phyloP scores from a whole-genome alignment of 2,113 vertebrate species.

The Psammodynastes pulverulentus region DNA sequence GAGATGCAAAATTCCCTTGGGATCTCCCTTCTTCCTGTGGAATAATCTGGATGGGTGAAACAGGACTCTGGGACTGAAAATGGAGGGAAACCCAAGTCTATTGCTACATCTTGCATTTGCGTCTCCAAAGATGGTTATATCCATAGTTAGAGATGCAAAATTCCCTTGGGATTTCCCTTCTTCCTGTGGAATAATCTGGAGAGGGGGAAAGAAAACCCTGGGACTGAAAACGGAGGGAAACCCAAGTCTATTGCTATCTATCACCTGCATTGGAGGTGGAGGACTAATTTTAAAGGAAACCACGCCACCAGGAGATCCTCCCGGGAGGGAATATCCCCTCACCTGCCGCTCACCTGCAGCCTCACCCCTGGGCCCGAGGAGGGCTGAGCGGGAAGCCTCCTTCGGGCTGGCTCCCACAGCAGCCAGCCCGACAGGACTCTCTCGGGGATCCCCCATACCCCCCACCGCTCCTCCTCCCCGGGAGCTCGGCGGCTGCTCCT shows the following conservation, averaged over 20 bases:
- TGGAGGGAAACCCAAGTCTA: background rate
- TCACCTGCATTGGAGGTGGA: background rate
- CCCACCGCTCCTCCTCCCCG: background rate
- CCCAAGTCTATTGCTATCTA: background rate
- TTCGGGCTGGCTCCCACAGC: too few relatives aligned
- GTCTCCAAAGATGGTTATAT: background rate
- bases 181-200: background rate
- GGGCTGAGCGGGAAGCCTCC: background rate
- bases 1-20: background rate
- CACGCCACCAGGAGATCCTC: background rate
- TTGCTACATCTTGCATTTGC: background rate
- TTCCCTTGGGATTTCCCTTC: background rate
- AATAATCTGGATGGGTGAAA: background rate
- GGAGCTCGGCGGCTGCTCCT: background rate
- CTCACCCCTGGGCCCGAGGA: background rate
- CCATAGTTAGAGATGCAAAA: background rate
- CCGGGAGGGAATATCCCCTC: background rate
- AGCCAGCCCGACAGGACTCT: background rate
- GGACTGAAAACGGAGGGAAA: background rate
- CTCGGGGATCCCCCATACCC: background rate
- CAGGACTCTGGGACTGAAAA: background rate
- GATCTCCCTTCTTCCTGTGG: background rate
- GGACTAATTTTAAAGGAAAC: background rate
- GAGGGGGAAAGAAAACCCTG: background rate
- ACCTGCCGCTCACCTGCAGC: background rate